phyloP scores from a whole-genome alignment of 1,140 invertebrate genomes.

The Listronotus oregonensis region DNA sequence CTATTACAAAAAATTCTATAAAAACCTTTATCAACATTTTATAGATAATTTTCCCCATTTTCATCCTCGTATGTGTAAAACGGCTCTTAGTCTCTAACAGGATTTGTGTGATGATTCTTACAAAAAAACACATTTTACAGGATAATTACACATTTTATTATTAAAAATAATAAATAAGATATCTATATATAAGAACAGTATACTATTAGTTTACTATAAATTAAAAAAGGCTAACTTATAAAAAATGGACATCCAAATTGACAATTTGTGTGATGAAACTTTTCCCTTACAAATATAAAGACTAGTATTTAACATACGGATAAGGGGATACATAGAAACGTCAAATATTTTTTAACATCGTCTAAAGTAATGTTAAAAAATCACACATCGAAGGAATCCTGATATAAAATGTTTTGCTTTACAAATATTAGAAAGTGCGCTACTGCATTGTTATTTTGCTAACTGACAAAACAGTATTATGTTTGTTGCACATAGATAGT shows the following conservation, averaged over 20 bases:
- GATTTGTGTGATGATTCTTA: too few species aligned
- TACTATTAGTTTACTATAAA: constrained; percentile 37
- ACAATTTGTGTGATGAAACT: constrained; percentile 36
- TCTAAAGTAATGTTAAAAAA: constrained; percentile 23
- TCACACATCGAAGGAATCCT: constrained; percentile 17
- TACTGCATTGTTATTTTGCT: constrained; percentile 13
- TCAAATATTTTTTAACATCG: constrained; percentile 23
- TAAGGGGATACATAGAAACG: constrained; percentile 30
- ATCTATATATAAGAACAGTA: constrained; percentile 38
- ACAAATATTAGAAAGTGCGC: constrained; percentile 18
- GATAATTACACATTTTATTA: constrained; percentile 39
- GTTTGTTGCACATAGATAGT: constrained; percentile 4
- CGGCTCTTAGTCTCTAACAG: too few species aligned
- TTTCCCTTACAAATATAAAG: constrained; percentile 33
- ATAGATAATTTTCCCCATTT: too few species aligned
- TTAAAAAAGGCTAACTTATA: constrained; percentile 35
- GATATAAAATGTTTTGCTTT: constrained; percentile 14
- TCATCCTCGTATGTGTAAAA: too few species aligned
- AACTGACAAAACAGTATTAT: constrained; percentile 2
- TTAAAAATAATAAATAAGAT: constrained; percentile 41
- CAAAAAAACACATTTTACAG: constrained; percentile 9
- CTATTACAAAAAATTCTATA: too few species aligned
- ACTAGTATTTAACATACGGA: constrained; percentile 34
- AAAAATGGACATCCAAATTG: constrained; percentile 37
- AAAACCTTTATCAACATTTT: too few species aligned